Evolutionary conservation across 2,797 vertebrate species (phyloP), one percentile per base, ranked within the genome.

Genomic region (Chelonia mydas): DNA sequence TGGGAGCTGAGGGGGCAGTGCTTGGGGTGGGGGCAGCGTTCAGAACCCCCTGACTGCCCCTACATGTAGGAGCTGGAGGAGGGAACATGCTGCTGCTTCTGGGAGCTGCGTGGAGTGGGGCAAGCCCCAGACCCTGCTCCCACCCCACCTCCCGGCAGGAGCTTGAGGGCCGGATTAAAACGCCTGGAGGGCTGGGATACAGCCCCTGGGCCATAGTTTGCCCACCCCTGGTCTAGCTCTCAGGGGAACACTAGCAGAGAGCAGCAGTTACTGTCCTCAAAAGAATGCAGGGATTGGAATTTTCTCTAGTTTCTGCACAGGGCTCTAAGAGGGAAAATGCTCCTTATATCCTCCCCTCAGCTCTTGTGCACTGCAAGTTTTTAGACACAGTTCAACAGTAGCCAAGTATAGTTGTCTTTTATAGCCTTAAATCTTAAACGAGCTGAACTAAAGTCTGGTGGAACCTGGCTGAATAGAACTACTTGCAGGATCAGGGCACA

Each of bases 51-150:
- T 54, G 21, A 54, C 54, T 25, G 54, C 54, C 54, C 54, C 21
- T 54, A 54, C 2, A 19, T 10, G 23, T 23, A 25, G 23, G 21
- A 54, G 54, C 21, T 23, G 9, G 54, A 23, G 21, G 8, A 17
- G 21, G 9, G 23, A 54, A 54, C 23, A 25, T 25, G 21, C 54
- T 2, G 1, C 54, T 54, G 54, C 21, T 54, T 54, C 54, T 54
- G 23, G 23, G 21, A 54, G 8, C 54, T 54, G 7, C 4, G 2
- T 4, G 0, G 8, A 25, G 23, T 2, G 21, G 53, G 53, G 9
- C 19, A 54, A 54, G 53, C 53, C 21, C 53, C 53, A 10, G 53
- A 54, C 21, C 53, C 53, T 3, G 1, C 21, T 54, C 21, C 53
- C 21, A 23, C 3, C 53, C 54, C 3, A 4, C 23, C 25, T 9